Base-by-base conservation (phyloP, 1,140 invertebrate genomes). In the Orussus abietinus region DNA sequence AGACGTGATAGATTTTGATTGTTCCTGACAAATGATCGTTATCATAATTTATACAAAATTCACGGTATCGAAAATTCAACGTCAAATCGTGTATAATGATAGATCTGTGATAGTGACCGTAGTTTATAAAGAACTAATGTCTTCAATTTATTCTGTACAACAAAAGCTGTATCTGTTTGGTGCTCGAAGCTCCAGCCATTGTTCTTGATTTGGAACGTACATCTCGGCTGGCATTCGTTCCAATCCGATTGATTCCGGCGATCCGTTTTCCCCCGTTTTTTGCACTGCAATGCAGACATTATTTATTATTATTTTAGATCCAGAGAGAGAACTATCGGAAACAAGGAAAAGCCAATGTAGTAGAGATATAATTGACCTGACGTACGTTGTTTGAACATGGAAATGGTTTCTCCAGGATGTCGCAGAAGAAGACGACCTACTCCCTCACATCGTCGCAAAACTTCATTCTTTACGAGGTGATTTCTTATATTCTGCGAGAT, bases 171-270 rank as follows among this genome's bases (percentile, higher is more conserved):
- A 59, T 34, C 38, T 22, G 43, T 76, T 77, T 22, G 67, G 67
- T 5, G 83, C 84, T 9, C 86, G 78, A 13, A 90, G 64, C 43
- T 86, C 82, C 3, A 90, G 72, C 88, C 88, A 91, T 52, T 89
- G 84, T 62, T 89, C 83, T 67, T 91, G 88, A 67, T 91, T 90
- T 0, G 88, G 86, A 1, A 91, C 87, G 55, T 90, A 91, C 88
- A 91, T 91, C 69, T 90, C 88, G 1, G 87, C 84, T 0, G 87
- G 88, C 78, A 91, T 80, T 49, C 76, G 62, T 19, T 78, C 75
- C 33, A 66, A 22, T n/a, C 63, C 57, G 2, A 57, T 42, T 5
- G 63, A 66, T 45, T 61, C 53, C 1, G 57, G 53, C 0, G 64
- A 66, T 18, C 49, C 60, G 18, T 45, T 58, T 17, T 60, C 55